A percentile compares a stretch with the other conserved stretches of the same genome.
phyloP scores from a whole-genome alignment of 2,113 vertebrate species.

The Chionis minor region DNA sequence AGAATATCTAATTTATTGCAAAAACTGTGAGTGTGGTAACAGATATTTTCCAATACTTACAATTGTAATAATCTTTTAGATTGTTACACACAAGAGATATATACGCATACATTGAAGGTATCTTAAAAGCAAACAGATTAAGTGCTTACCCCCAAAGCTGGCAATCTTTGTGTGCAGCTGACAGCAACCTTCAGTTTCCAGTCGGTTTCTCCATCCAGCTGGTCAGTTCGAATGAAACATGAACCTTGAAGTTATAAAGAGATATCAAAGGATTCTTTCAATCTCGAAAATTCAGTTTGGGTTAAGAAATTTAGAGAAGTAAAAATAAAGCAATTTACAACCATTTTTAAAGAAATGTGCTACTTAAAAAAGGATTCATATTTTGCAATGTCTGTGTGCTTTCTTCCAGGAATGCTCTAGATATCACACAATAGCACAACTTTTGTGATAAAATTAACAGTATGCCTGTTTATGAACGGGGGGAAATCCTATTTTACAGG shows the following conservation, averaged over 20 bases:
- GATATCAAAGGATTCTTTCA: background rate
- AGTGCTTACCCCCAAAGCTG: conserved; percentile 87
- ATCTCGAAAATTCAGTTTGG: background rate
- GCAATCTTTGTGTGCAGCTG: conserved; percentile 90
- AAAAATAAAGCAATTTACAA: background rate
- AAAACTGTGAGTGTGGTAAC: background rate
- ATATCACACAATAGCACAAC: background rate
- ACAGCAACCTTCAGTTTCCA: conserved; percentile 97
- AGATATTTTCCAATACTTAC: background rate
- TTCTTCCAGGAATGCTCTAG: background rate
- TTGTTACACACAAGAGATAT: background rate
- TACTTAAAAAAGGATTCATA: background rate
- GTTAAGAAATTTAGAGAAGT: background rate
- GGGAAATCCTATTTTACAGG: background rate
- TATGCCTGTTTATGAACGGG: background rate
- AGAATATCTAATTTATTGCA: background rate
- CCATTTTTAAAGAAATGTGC: background rate
- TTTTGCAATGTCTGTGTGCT: background rate
- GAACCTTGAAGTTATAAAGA: conserved; percentile 78
- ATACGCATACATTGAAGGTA: background rate
- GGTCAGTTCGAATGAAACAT: conserved; percentile 95
- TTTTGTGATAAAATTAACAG: background rate
- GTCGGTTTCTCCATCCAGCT: conserved; percentile 97
- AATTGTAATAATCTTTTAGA: background rate
- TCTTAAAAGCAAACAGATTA: background rate